Percentiles rank a stretch among this genome's conserved stretches.
Conservation (phyloP, 2,888 invertebrate genomes). For the Heterodera filipjevi region DNA sequence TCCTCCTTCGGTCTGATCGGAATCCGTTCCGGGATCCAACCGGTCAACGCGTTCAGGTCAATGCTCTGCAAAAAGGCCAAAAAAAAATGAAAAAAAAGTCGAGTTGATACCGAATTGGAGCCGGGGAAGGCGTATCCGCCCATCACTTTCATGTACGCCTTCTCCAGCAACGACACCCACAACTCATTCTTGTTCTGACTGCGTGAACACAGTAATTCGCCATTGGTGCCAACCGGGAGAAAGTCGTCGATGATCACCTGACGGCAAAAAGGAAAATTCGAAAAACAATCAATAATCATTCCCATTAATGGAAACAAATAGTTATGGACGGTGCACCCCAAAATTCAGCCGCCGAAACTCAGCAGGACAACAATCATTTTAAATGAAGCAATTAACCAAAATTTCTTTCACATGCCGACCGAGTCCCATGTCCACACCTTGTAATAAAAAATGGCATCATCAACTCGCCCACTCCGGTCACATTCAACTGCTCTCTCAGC, state of each 20-base stretch:
- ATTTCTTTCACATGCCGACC: not conserved
- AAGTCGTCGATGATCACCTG: slow-evolving; percentile 83
- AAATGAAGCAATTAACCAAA: no score
- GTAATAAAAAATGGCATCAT: slow-evolving; percentile 42
- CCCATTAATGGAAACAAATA: no score
- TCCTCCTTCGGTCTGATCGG: slow-evolving; percentile 70
- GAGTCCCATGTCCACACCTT: slow-evolving; percentile 31
- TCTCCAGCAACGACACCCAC: slow-evolving; percentile 90
- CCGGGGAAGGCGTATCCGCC: slow-evolving; percentile 97
- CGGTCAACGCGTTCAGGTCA: slow-evolving; percentile 89
- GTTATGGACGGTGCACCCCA: no score
- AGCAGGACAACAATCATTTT: no score
- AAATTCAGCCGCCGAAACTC: no score
- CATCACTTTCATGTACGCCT: slow-evolving; percentile 92
- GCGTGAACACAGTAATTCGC: slow-evolving; percentile 87
- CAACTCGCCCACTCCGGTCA: slow-evolving; percentile 42
- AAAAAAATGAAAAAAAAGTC: not conserved
- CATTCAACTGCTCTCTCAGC: slow-evolving; percentile 42
- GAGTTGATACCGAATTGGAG: slow-evolving; percentile 74
- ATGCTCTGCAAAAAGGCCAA: slow-evolving; percentile 78
- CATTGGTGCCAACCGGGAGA: slow-evolving; percentile 78
- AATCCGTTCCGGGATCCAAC: slow-evolving; percentile 91
- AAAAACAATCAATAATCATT: no score
- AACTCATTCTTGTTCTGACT: slow-evolving; percentile 78
- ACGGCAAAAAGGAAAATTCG: not conserved